Percentiles rank a stretch among this genome's conserved stretches.
These are phyloP conservation scores for Aproaerema taeniolella DNA, from an alignment of 2,888 invertebrate genomes.

Conservation along the genomic window DNA sequence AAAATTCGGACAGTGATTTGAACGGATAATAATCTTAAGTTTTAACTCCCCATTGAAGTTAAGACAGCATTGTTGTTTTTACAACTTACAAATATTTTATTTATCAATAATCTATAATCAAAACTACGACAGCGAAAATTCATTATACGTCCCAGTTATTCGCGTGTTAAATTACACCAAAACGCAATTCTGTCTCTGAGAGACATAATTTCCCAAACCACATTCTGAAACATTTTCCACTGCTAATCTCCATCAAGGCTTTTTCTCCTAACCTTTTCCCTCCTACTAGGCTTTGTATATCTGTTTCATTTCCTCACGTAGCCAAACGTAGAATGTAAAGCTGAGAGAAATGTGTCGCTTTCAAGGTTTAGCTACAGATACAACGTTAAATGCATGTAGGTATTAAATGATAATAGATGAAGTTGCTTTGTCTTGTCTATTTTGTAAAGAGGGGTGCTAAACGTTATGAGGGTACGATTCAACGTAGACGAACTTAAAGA, in stretches of 20 bases:
- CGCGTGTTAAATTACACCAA: too few relatives aligned
- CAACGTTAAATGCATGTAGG: conserved; percentile 17
- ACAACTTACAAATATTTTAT: too few relatives aligned
- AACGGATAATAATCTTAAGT: too few relatives aligned
- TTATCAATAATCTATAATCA: too few relatives aligned
- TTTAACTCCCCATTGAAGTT: too few relatives aligned
- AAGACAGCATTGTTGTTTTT: too few relatives aligned
- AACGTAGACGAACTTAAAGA: too few relatives aligned
- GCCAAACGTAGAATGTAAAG: conserved; percentile 22
- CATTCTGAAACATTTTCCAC: background rate
- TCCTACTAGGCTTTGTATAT: conserved; percentile 25
- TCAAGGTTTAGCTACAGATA: conserved; percentile 34
- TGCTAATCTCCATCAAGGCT: conserved; percentile 44
- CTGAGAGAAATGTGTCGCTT: conserved; percentile 36
- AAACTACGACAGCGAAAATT: too few relatives aligned
- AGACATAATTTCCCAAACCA: conserved; percentile 16
- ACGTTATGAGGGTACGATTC: too few relatives aligned
- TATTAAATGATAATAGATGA: background rate
- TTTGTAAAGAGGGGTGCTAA: background rate
- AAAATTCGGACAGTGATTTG: too few relatives aligned
- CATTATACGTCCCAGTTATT: too few relatives aligned
- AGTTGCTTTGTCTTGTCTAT: background rate
- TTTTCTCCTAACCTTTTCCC: conserved; percentile 35
- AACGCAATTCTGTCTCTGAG: conserved; percentile 11
- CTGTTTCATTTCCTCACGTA: conserved; percentile 33